These are phyloP conservation scores for Metallyticus violacea DNA, from an alignment of 2,888 invertebrate genomes.

Conservation along the genomic window DNA sequence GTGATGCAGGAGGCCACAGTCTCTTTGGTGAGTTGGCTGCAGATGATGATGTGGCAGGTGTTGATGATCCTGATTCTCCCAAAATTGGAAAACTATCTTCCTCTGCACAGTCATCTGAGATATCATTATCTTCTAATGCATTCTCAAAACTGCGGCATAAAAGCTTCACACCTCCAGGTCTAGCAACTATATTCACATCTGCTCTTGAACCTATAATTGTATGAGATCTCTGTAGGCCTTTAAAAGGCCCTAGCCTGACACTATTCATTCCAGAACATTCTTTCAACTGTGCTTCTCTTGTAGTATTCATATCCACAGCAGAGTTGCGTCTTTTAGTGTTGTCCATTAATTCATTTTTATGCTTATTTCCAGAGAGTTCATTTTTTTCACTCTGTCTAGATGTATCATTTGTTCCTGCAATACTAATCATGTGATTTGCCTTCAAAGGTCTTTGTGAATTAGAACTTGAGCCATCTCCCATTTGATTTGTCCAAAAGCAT, in stretches of 20 bases:
- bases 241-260: not conserved
- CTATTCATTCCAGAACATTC: not conserved
- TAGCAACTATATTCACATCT: not conserved
- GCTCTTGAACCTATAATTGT: not conserved
- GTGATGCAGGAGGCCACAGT: slow-evolving; percentile 46
- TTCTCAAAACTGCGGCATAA: slow-evolving; percentile 32
- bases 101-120: slow-evolving; percentile 24
- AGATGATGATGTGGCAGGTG: slow-evolving; percentile 56
- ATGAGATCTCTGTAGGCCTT: not conserved
- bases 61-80: slow-evolving; percentile 51
- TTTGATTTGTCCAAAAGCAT: not conserved
- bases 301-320: not conserved
- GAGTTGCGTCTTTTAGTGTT: not conserved
- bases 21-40: slow-evolving; percentile 63
- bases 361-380: not conserved
- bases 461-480: not conserved
- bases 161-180: slow-evolving; percentile 28
- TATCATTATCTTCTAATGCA: slow-evolving; percentile 26
- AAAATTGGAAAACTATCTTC: slow-evolving; percentile 31
- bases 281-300: not conserved
- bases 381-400: not conserved
- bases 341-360: not conserved
- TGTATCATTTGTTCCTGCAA: not conserved
- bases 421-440: not conserved
- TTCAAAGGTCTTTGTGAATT: not conserved